These are phyloP conservation scores for Symphodus melops DNA, from an alignment of 2,113 vertebrate genomes.

Conservation along the genomic window DNA sequence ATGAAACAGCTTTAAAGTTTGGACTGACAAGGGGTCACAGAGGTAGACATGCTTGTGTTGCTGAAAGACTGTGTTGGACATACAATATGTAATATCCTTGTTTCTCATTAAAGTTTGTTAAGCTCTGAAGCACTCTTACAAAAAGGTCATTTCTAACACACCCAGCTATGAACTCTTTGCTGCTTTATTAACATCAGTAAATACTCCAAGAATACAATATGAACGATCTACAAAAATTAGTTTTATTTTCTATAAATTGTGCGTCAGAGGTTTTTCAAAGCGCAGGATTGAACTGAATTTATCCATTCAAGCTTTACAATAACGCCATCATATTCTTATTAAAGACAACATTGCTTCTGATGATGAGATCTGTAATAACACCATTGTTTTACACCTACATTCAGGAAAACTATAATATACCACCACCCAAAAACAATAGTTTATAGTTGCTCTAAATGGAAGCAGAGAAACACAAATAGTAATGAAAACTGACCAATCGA, in stretches of 20 bases:
- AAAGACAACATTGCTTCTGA: conserved; percentile 36
- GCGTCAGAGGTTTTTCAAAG: conserved; percentile 56
- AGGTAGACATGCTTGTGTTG: conserved; percentile 19
- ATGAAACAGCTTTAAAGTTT: conserved; percentile 59
- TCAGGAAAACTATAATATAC: conserved; percentile 35
- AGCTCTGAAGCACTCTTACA: conserved; percentile 13
- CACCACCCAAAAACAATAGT: conserved; percentile 38
- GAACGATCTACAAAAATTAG: conserved; percentile 66
- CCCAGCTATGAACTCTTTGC: background rate
- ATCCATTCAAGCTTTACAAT: conserved; percentile 41
- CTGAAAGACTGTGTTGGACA: conserved; percentile 32
- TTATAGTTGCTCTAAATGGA: conserved; percentile 36
- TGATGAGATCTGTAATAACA: conserved; percentile 39
- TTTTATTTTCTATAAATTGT: conserved; percentile 78
- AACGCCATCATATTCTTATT: conserved; percentile 27
- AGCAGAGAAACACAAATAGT: conserved; percentile 27
- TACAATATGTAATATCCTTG: conserved; percentile 25
- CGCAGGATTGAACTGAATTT: conserved; percentile 38
- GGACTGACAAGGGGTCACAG: conserved; percentile 17
- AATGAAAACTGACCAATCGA: background rate
- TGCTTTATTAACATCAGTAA: conserved; percentile 11
- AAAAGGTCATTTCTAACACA: conserved; percentile 25
- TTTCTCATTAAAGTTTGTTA: conserved; percentile 62
- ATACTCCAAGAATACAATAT: conserved; percentile 17
- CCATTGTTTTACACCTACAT: conserved; percentile 37